Conservation (phyloP, 2,888 invertebrate species). For the Clusia tigrina region DNA sequence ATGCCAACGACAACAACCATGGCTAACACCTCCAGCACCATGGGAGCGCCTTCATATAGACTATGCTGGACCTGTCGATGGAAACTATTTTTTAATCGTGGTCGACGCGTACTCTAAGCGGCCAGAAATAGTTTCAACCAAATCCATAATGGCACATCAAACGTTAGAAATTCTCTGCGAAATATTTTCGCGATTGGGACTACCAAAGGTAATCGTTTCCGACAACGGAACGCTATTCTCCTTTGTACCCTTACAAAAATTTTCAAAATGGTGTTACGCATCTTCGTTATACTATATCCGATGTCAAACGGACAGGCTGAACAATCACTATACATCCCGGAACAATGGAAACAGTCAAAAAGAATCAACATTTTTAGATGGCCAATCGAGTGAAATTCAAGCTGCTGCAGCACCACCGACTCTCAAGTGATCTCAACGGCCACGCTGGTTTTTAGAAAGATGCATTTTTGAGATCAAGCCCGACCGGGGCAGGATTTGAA, state of each 20-base stretch:
- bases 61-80: conserved; percentile 31
- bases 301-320: conserved; percentile 40
- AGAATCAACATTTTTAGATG: too few relatives aligned
- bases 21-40: too few relatives aligned
- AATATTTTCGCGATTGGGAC: conserved; percentile 36
- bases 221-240: conserved; percentile 31
- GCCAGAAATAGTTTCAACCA: conserved; percentile 53
- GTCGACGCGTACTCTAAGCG: conserved; percentile 62
- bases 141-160: conserved; percentile 30
- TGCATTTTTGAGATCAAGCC: too few relatives aligned
- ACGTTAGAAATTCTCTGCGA: conserved; percentile 33
- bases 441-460: too few relatives aligned
- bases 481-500: too few relatives aligned
- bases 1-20: too few relatives aligned
- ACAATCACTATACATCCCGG: too few relatives aligned
- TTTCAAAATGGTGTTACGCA: conserved; percentile 23
- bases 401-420: too few relatives aligned
- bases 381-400: too few relatives aligned
- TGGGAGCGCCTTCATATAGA: too few relatives aligned
- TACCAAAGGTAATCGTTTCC: conserved; percentile 25
- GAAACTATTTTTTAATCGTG: conserved; percentile 48
- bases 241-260: conserved; percentile 23
- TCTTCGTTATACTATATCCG: conserved; percentile 22
- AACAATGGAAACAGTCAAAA: too few relatives aligned
- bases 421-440: too few relatives aligned